Conservation (phyloP, 2,888 invertebrate genomes). For the Drosophila robusta region DNA sequence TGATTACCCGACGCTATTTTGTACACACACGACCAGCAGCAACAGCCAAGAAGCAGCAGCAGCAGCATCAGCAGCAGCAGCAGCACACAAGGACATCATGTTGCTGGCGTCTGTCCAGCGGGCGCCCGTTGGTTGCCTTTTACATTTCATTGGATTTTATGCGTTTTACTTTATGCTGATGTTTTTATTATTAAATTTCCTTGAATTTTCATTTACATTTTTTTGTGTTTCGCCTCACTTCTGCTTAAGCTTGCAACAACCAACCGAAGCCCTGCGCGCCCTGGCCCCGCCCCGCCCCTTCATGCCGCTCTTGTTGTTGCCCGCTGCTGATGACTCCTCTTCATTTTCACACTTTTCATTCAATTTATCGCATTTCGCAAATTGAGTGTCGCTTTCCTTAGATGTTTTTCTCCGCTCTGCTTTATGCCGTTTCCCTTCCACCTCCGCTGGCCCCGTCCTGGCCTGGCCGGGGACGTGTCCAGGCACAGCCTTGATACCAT, state of each 20-base stretch:
- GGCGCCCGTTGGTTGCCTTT: conserved; percentile 57
- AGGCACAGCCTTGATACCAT: conserved; percentile 25
- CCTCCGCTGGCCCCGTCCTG: too few species aligned
- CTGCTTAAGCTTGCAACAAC: conserved; percentile 41
- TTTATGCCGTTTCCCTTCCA: conserved; percentile 1
- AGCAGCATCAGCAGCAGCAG: conserved; percentile 2
- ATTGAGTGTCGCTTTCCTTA: conserved; percentile 77
- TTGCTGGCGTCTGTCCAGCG: conserved; percentile 59
- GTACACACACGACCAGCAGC: conserved; percentile 50
- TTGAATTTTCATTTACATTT: conserved; percentile 79
- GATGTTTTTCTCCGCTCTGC: conserved; percentile 31
- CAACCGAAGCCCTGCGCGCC: background rate
- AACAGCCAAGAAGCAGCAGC: conserved; percentile 4
- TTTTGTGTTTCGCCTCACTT: conserved; percentile 46
- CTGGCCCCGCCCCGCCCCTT: too few species aligned
- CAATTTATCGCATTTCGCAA: conserved; percentile 80
- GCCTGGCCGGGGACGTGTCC: conserved; percentile 1
- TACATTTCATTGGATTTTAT: conserved; percentile 82
- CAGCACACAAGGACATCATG: conserved; percentile 21
- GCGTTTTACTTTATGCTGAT: conserved; percentile 81
- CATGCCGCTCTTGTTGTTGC: conserved; percentile 28
- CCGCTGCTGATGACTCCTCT: conserved; percentile 71
- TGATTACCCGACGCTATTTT: conserved; percentile 74
- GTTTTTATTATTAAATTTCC: conserved; percentile 81
- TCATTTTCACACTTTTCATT: conserved; percentile 81